A percentile compares a stretch with the other conserved stretches of the same genome.
Evolutionary conservation across 2,888 invertebrate species (phyloP).

Genomic region (Drosophila nigricruria): DNA sequence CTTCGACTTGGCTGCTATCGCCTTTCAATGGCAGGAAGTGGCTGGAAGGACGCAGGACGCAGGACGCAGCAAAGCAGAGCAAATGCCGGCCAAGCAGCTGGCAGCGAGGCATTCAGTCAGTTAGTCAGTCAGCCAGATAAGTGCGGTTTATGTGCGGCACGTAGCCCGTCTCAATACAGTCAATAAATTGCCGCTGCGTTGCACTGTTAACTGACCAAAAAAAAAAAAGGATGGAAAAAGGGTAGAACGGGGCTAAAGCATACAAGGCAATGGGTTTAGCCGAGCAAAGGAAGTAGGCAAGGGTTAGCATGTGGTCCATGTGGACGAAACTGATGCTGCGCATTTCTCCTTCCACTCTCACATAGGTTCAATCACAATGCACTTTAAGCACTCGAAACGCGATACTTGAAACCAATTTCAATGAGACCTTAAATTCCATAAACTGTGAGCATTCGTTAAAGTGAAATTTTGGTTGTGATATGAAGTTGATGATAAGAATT

Average conservation of each 20-base stretch:
- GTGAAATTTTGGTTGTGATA: background rate
- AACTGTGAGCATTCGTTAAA: background rate
- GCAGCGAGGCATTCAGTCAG: conserved; percentile 55
- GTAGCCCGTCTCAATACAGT: conserved; percentile 78
- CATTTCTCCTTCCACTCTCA: conserved; percentile 47
- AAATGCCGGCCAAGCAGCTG: conserved; percentile 17
- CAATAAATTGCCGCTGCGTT: conserved; percentile 72
- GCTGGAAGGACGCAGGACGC: conserved; percentile 9
- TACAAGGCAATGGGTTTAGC: background rate
- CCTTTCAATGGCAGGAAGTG: conserved; percentile 72
- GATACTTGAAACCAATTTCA: conserved; percentile 2
- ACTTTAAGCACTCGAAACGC: conserved; percentile 21
- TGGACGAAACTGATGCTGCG: conserved; percentile 60
- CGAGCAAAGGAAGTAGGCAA: background rate
- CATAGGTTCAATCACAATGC: conserved; percentile 33
- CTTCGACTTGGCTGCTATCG: conserved; percentile 71
- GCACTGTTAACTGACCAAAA: conserved; percentile 65
- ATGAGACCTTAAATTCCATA: conserved; percentile 4
- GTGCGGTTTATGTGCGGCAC: conserved; percentile 80
- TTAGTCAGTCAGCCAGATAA: conserved; percentile 78
- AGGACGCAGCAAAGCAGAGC: conserved; percentile 13
- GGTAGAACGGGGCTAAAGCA: background rate
- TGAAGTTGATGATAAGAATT: background rate
- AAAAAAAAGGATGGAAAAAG: background rate
- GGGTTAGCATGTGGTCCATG: conserved; percentile 48